Evolutionary conservation across 2,113 vertebrate genomes (phyloP), one percentile per base, ranked within the genome.

Genomic region (Mobula birostris): DNA sequence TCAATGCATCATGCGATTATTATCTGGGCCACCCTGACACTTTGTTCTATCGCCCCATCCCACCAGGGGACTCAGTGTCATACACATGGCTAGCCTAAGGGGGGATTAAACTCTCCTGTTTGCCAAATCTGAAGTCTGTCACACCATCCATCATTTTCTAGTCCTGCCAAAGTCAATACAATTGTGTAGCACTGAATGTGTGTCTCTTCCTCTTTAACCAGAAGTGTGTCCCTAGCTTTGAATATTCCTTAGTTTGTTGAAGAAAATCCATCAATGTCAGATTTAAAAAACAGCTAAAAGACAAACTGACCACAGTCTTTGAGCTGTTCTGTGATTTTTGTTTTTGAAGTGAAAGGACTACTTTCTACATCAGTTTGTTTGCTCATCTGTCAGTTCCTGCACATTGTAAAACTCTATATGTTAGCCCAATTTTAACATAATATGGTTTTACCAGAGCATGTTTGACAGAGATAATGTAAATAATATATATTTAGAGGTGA

Each of bases 241-340:
- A 95, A 83, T 93, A 95, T 96, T 95, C 95, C 95, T 95, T 32
- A 48, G 94, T 94, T 95, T 95, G 95, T 95, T 95, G 94, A 94
- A 96, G 95, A 92, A 95, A 95, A 98, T 97, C 97, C 96, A 97
- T 98, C 97, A 97, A 95, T 97, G 97, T 97, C 97, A 95, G 76
- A 87, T 36, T n/a, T 36, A 36, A 40, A 48, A 74, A 48, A 92
- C 29, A 92, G 36, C 36, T 48, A 74, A 40, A 94, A 94, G 94
- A n/a, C 94, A 85, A 95, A 96, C 92, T 94, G 95, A 96, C 95
- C 95, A 48, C 94, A 15, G 95, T 48, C 95, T 36, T 94, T 78
- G 95, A 94, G 94, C 70, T 95, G 95, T 94, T 92, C 95, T 72
- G 32, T 94, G 94, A 68, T 91, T 94, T 66, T 94, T 95, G 48